Conservation (phyloP, 2,113 vertebrate genomes). For the Actenoides lindsayi region DNA sequence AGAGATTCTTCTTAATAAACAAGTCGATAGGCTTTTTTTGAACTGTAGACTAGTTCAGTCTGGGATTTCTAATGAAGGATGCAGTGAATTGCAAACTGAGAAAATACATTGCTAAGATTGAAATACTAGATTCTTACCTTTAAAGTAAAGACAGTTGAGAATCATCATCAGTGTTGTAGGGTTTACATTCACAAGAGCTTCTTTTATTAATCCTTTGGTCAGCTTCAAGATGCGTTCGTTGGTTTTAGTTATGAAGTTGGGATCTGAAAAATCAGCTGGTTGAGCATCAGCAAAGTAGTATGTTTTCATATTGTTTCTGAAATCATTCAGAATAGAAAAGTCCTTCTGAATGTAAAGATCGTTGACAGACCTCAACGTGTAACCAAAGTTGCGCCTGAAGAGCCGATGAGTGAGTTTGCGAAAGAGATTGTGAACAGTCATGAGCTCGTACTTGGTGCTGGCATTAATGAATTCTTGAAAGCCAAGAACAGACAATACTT, state of each 20-base stretch:
- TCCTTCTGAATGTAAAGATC: conserved; percentile 87
- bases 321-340: conserved; percentile 78
- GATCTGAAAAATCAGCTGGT: conserved; percentile 87
- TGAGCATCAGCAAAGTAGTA: conserved; percentile 93
- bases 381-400: conserved; percentile 95
- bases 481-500: conserved; percentile 84
- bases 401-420: conserved; percentile 93
- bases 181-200: conserved; percentile 85
- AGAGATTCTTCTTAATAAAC: background rate
- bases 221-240: conserved; percentile 88
- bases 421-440: conserved; percentile 94
- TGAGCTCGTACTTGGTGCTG: conserved; percentile 88
- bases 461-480: conserved; percentile 91
- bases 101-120: background rate
- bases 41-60: background rate
- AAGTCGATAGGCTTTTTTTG: background rate
- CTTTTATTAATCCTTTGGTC: conserved; percentile 93
- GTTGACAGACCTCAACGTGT: conserved; percentile 89
- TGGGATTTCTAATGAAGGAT: background rate
- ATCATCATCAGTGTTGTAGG: conserved; percentile 90
- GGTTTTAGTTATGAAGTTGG: conserved; percentile 83
- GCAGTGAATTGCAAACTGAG: background rate
- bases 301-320: conserved; percentile 81
- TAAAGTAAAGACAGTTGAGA: conserved; percentile 97
- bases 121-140: conserved; percentile 82